phyloP scores from a whole-genome alignment of 2,888 invertebrate species.

The Sipha maydis region DNA sequence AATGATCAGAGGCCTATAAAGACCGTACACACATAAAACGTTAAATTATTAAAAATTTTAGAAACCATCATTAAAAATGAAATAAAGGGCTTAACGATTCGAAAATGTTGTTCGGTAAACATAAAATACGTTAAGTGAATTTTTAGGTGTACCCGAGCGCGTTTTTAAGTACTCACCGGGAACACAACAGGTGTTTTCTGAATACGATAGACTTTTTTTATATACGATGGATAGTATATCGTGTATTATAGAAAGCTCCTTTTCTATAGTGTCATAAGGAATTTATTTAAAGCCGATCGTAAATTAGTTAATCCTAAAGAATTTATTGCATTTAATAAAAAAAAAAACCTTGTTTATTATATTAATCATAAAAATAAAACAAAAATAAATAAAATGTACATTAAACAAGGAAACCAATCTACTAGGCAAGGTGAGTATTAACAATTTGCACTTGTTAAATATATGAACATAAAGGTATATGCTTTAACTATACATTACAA shows the following conservation, averaged over 20 bases:
- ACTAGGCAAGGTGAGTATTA: background rate
- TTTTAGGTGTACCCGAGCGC: slow-evolving; percentile 32
- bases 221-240: no score
- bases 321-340: slow-evolving; percentile 51
- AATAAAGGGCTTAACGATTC: slow-evolving; percentile 44
- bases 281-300: slow-evolving; percentile 47
- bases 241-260: slow-evolving; percentile 27
- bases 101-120: background rate
- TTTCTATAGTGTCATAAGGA: background rate
- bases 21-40: background rate
- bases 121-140: slow-evolving; percentile 51
- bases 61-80: slow-evolving; percentile 28
- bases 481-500: background rate
- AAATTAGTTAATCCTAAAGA: slow-evolving; percentile 39
- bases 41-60: slow-evolving; percentile 12
- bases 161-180: slow-evolving; percentile 17
- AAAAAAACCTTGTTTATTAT: slow-evolving; percentile 7
- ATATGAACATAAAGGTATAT: background rate
- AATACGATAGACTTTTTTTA: background rate
- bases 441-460: slow-evolving; percentile 26
- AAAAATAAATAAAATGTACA: slow-evolving; percentile 19
- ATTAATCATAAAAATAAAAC: background rate
- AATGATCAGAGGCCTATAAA: background rate
- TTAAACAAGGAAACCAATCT: slow-evolving; percentile 14
- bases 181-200: slow-evolving; percentile 35